Evolutionary conservation across 1,140 invertebrate genomes (phyloP).

Genomic region (Cyclina sinensis): DNA sequence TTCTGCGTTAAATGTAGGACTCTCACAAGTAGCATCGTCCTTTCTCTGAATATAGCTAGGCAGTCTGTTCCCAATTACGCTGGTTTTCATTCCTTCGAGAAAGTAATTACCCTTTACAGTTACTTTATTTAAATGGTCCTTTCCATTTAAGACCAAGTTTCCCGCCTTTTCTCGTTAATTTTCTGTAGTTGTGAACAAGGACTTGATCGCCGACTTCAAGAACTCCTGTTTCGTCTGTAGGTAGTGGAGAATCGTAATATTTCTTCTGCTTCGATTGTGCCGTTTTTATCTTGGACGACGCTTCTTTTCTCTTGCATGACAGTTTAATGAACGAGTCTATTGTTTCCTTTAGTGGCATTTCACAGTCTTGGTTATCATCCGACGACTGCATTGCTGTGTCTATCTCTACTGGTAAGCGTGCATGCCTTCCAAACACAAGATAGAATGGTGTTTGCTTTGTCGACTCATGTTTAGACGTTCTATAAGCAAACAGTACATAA

Average conservation of each 20-base stretch:
- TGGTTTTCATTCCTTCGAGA: too few species aligned
- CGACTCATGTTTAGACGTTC: constrained; percentile 42
- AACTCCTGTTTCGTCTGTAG: neutral
- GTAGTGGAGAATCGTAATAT: constrained; percentile 4
- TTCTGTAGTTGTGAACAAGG: constrained; percentile 47
- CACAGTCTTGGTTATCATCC: neutral
- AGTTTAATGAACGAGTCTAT: neutral
- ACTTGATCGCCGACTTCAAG: constrained; percentile 15
- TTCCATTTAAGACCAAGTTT: too few species aligned
- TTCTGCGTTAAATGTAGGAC: too few species aligned
- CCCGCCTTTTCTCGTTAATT: too few species aligned
- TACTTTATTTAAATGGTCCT: too few species aligned
- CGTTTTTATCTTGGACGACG: constrained; percentile 12
- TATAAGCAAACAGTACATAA: constrained; percentile 57
- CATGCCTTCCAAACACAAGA: constrained; percentile 55
- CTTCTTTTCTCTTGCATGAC: neutral
- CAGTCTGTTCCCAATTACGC: too few species aligned
- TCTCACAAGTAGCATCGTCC: too few species aligned
- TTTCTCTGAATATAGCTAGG: too few species aligned
- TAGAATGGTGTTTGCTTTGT: constrained; percentile 61
- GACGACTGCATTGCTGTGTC: neutral
- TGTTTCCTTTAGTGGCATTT: neutral
- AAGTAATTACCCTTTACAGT: too few species aligned
- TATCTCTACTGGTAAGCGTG: constrained; percentile 49
- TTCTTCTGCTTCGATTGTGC: constrained; percentile 30